Conservation (phyloP, 2,888 invertebrate genomes). For the Cryptocephalus primarius region DNA sequence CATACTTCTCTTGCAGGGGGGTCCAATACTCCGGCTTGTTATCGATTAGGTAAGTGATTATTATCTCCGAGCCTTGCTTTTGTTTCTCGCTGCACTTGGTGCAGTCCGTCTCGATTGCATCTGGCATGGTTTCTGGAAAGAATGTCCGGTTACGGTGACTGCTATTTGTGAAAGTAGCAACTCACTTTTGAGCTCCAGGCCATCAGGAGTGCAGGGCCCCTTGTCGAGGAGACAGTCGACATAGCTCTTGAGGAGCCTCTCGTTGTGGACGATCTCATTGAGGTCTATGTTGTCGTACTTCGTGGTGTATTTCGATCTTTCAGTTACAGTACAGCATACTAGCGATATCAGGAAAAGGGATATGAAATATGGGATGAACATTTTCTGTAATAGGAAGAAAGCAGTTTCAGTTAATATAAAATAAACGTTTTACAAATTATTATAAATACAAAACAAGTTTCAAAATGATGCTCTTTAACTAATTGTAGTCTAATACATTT, state of each 20-base stretch:
- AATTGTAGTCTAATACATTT: too few relatives aligned
- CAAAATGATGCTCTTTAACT: too few relatives aligned
- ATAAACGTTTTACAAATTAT: background rate
- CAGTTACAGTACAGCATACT: constrained; percentile 10
- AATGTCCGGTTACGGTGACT: constrained; percentile 1
- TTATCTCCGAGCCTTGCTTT: constrained; percentile 50
- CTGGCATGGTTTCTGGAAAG: constrained; percentile 54
- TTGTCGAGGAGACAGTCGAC: constrained; percentile 54
- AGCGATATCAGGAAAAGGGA: constrained; percentile 1
- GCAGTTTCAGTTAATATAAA: background rate
- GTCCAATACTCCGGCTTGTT: constrained; percentile 38
- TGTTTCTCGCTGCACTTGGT: constrained; percentile 56
- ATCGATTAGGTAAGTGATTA: constrained; percentile 51
- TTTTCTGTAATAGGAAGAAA: constrained; percentile 11
- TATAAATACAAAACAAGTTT: too few relatives aligned
- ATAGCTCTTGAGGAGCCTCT: constrained; percentile 55
- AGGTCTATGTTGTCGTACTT: constrained; percentile 61
- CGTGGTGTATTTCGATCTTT: constrained; percentile 45
- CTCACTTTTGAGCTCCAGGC: constrained; percentile 45
- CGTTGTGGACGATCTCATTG: constrained; percentile 52
- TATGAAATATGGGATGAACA: constrained; percentile 3
- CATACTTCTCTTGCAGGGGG: constrained; percentile 34
- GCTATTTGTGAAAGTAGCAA: constrained; percentile 3
- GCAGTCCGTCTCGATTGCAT: constrained; percentile 58
- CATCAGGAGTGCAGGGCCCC: constrained; percentile 58